phyloP scores from a whole-genome alignment of 2,888 invertebrate genomes.

The Rutpela maculata region DNA sequence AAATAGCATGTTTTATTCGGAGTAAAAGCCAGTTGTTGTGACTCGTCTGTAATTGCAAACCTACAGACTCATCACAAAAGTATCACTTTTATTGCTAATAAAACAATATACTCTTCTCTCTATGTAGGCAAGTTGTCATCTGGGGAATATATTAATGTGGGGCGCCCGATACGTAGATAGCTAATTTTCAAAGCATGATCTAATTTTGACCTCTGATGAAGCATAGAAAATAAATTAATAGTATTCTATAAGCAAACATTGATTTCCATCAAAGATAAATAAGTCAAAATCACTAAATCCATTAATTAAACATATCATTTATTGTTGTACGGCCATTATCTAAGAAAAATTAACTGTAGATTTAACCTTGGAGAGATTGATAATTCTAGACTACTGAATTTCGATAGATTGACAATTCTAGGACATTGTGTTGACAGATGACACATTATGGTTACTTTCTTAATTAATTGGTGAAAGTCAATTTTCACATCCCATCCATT shows the following conservation, averaged over 20 bases:
- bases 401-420: slow-evolving; percentile 32
- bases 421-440: slow-evolving; percentile 25
- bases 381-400: background rate
- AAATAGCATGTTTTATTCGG: too few relatives aligned
- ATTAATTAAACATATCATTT: slow-evolving; percentile 31
- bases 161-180: background rate
- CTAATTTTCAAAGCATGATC: slow-evolving; percentile 23
- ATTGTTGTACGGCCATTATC: slow-evolving; percentile 13
- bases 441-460: slow-evolving; percentile 4
- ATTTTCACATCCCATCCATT: slow-evolving; percentile 3
- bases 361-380: slow-evolving; percentile 5
- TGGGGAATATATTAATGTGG: too few relatives aligned
- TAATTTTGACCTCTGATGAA: slow-evolving; percentile 30
- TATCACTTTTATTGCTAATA: too few relatives aligned
- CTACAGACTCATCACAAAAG: too few relatives aligned
- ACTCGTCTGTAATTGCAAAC: too few relatives aligned
- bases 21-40: too few relatives aligned
- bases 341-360: slow-evolving; percentile 20
- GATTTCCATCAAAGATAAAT: slow-evolving; percentile 23
- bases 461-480: slow-evolving; percentile 20
- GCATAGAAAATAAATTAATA: slow-evolving; percentile 31
- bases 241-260: slow-evolving; percentile 9
- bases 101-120: too few relatives aligned
- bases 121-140: too few relatives aligned
- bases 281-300: slow-evolving; percentile 19